Base-by-base conservation (phyloP, 2,888 invertebrate species). In the Leucoptera coffeella region DNA sequence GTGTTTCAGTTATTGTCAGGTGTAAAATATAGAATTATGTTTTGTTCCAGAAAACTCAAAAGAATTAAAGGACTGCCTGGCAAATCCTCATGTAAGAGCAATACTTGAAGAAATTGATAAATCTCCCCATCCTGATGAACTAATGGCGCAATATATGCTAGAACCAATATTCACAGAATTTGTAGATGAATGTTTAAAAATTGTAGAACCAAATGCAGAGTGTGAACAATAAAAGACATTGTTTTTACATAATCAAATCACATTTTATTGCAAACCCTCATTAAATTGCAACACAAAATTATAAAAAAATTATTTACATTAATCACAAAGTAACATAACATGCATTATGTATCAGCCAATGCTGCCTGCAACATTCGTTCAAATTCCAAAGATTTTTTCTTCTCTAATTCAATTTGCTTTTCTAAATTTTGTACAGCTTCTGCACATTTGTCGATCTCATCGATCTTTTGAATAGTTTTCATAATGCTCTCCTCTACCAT, bases 91-190 rank as follows among this genome's bases (percentile, higher is more conserved):
- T 51, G 69, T 85, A 4, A 56, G 78, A 32, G 54, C 77, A 33
- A 74, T 85, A 36, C 50, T 85, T 35, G 51, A 59, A 30, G 42
- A 58, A 30, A 50, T 82, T 26, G 77, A 82, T 42, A 56, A 56
- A 21, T 67, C 78, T 3, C 39, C 61, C 15, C 57, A 79, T 44
- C 79, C 84, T 5, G 78, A 76, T 27, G 45, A 57, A 31, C 59
- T 78, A n/a, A 78, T 87, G 41, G 75, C 78, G 29, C 57, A 73
- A 33, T 85, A 82, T 22, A 87, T 88, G 86, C 73, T 74, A 31
- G 85, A 86, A 44, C 83, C 86, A 3, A 76, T 85, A 39, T 88
- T 88, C 47, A 75, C 78, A 3, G 85, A 87, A 47, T 80, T 86
- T 59, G 85, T 82, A 17, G 82, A 86, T 59, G 79, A 73, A 12